Base-by-base conservation (phyloP, 1,140 invertebrate genomes). In the Heliothis subflexa region DNA sequence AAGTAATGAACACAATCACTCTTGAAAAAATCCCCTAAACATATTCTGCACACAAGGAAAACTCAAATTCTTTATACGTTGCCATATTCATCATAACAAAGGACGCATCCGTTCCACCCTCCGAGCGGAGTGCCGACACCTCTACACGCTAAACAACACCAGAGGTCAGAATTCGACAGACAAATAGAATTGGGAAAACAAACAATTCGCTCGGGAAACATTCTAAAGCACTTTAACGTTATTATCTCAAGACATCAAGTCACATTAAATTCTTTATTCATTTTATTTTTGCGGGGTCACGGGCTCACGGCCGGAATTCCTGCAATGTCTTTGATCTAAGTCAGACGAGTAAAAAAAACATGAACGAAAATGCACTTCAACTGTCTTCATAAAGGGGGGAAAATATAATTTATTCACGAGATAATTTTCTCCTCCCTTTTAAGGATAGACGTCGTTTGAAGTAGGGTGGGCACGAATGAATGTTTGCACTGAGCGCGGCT, bases 361-460 rank as follows among this genome's bases (percentile, higher is more conserved):
- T 89, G 86, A 89, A 88, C 88, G 88, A 91, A 93, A 94, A 94
- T 93, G 93, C 92, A 94, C 92, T 93, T 91, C 87, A 91, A 87
- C 88, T 89, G 90, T 93, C 91, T 93, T 94, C 91, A 93, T 93
- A 91, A 93, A 92, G 88, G 90, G 91, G 88, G 81, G 90, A 89
- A 91, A 93, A 92, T 93, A 93, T 94, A 93, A 94, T 94, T 94
- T 94, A 94, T 94, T 94, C 93, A 94, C 88, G 87, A 93, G 91
- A 94, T 93, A 94, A 94, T 94, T 94, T 93, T 92, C 92, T 94
- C 88, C 88, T 87, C 90, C 87, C 88, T 91, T 89, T 86, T 88
- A 90, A 90, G 83, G 88, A 84, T 81, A 83, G 89, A 80, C 79
- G 83, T 83, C 88, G 88, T 89, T 91, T 91, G 87, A 90, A 90